Base-by-base conservation (phyloP, 23 tunicate genomes). In the Halocynthia aurantium region DNA sequence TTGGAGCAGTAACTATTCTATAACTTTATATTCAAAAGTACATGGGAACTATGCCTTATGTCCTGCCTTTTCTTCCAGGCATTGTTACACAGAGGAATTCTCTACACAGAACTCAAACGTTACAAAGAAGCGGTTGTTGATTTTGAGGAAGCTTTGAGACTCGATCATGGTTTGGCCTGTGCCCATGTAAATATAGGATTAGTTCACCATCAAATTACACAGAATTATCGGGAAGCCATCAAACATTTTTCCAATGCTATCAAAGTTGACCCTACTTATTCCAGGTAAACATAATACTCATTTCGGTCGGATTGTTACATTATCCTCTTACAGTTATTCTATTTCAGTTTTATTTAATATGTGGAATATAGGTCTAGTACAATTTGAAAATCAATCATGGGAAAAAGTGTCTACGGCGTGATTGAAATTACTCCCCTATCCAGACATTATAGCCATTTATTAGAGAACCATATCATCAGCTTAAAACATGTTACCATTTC, bases 141-240 rank as follows among this genome's bases (percentile, higher is more conserved):
- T 76, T 93, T 93, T 51, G 89, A 85, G 71, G 89, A 93, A 64
- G 76, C 86, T n/a, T 65, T 93, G 40, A 66, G 87, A 75, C 63
- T 93, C 5, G 98, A 93, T 66, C 95, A 81, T 15, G 67, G 85
- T 7, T 57, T 93, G 17, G 89, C 85, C 8, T 93, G 98, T 51
- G 98, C 98, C 22, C 91, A 84, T 53, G 88, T 92, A 6, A 92
- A 86, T 56, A 92, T 92, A 11, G 98, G 98, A 49, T 60, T 86
- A 10, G 84, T 92, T 21, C 84, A 79, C 44, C 78, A 64, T 54
- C 71, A 89, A 87, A 83, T 89, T 21, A 80, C 87, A 8, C 65
- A 78, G 6, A 89, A 89, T 62, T 89, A 84, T 69, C 70, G 76
- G 82, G 98, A 92, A 79, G 98, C 98, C 5, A 74, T 81, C 15